phyloP scores from a whole-genome alignment of 2,888 invertebrate genomes.

The Odontocerum albicorne region DNA sequence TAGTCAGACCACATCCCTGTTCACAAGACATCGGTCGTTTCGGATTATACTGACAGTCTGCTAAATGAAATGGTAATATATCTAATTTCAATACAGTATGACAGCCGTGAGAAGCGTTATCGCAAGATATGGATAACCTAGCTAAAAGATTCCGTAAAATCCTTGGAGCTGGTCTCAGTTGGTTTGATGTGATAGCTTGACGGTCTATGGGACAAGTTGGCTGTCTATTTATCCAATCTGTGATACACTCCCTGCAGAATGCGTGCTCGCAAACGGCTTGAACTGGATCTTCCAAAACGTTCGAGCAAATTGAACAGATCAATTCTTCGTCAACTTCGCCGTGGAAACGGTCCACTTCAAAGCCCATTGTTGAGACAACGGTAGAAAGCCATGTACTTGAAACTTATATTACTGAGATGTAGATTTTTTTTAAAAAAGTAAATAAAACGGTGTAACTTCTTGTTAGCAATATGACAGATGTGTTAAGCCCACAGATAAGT shows the following conservation, averaged over 20 bases:
- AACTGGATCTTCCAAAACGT: slow-evolving; percentile 91
- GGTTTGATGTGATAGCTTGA: slow-evolving; percentile 84
- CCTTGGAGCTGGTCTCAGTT: slow-evolving; percentile 88
- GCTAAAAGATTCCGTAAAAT: slow-evolving; percentile 90
- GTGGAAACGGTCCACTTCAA: slow-evolving; percentile 91
- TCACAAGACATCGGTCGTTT: slow-evolving; percentile 93
- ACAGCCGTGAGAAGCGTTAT: slow-evolving; percentile 89
- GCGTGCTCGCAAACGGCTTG: slow-evolving; percentile 98
- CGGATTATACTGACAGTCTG: slow-evolving; percentile 89
- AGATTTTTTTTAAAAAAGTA: too few species aligned
- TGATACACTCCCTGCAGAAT: slow-evolving; percentile 91
- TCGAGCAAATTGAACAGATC: slow-evolving; percentile 94
- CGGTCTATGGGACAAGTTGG: slow-evolving; percentile 95
- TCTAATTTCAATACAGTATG: slow-evolving; percentile 84
- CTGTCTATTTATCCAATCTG: slow-evolving; percentile 92
- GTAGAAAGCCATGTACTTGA: too few species aligned
- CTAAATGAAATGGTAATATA: slow-evolving; percentile 77
- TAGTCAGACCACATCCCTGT: slow-evolving; percentile 89
- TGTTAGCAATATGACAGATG: too few species aligned
- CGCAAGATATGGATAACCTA: slow-evolving; percentile 88
- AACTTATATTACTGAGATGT: too few species aligned
- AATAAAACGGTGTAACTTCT: too few species aligned
- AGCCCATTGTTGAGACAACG: too few species aligned
- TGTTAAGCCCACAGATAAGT: too few species aligned
- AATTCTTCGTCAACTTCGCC: slow-evolving; percentile 97